Conservation (phyloP, 2,888 invertebrate species). For the Antheraea yamamai region DNA sequence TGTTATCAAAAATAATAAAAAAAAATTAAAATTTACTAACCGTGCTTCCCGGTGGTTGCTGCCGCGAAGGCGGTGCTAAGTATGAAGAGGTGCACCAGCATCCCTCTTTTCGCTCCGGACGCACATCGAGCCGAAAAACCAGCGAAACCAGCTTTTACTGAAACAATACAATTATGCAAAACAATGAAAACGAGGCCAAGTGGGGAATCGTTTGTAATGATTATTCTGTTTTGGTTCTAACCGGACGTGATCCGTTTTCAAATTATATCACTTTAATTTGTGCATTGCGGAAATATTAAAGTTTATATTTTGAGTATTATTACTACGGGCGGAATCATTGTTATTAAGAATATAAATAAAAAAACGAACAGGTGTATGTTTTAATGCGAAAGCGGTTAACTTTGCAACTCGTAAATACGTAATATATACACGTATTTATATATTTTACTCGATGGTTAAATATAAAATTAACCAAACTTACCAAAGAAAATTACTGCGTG, state of each 20-base stretch:
- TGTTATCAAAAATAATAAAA: neutral
- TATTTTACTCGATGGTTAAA: too few relatives aligned
- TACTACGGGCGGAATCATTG: neutral
- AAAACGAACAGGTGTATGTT: too few relatives aligned
- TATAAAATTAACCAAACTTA: too few relatives aligned
- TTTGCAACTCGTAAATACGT: too few relatives aligned
- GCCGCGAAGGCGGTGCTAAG: conserved; percentile 79
- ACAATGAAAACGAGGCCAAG: conserved; percentile 2
- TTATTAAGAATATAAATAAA: too few relatives aligned
- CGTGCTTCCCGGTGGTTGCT: conserved; percentile 75
- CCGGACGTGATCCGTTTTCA: conserved; percentile 8
- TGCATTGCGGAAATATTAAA: conserved; percentile 11
- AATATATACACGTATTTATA: too few relatives aligned
- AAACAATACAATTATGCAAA: conserved; percentile 39
- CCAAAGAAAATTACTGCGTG: too few relatives aligned
- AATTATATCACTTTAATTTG: conserved; percentile 9
- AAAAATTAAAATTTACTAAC: conserved; percentile 39
- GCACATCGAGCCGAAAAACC: conserved; percentile 71
- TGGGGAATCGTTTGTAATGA: conserved; percentile 12
- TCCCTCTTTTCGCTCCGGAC: conserved; percentile 65
- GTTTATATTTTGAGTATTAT: neutral
- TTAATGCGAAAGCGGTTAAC: too few relatives aligned
- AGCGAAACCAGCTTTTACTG: conserved; percentile 51
- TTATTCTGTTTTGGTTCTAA: conserved; percentile 15
- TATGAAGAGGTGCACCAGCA: conserved; percentile 77